These are phyloP conservation scores for Psophia crepitans DNA, from an alignment of 2,113 vertebrate genomes.

Conservation along the genomic window DNA sequence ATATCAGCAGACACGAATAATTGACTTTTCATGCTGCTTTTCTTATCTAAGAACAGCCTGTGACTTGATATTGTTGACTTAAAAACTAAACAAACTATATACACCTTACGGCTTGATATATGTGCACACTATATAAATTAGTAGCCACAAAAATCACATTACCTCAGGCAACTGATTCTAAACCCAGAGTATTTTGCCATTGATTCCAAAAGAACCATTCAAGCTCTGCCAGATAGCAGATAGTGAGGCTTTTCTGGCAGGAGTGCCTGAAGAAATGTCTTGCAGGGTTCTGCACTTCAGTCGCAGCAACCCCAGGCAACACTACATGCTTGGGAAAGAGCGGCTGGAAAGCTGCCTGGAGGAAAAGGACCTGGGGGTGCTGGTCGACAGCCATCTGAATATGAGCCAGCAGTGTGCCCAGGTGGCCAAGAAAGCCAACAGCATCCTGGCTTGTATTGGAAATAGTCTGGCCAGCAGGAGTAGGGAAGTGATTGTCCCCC, in stretches of 20 bases:
- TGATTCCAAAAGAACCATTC: background rate
- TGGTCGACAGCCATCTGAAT: too few relatives aligned
- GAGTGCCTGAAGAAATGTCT: too few relatives aligned
- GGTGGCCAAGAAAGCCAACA: too few relatives aligned
- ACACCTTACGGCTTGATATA: background rate
- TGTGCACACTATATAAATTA: background rate
- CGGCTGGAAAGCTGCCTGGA: too few relatives aligned
- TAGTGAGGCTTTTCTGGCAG: background rate
- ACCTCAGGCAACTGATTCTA: background rate
- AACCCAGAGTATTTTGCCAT: background rate
- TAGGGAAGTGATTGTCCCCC: too few relatives aligned
- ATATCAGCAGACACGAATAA: background rate
- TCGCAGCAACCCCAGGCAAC: too few relatives aligned
- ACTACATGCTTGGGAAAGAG: too few relatives aligned
- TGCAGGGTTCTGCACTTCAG: too few relatives aligned
- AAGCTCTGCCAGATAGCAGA: background rate
- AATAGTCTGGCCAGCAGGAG: too few relatives aligned
- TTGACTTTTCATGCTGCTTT: background rate
- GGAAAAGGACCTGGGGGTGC: too few relatives aligned
- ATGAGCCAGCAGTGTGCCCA: too few relatives aligned
- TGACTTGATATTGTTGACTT: background rate
- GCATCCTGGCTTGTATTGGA: too few relatives aligned
- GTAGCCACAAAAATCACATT: background rate
- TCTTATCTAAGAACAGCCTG: background rate
- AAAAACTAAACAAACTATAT: background rate